Evolutionary conservation across 2,797 vertebrate genomes (phyloP), one percentile per base, ranked within the genome.

Genomic region (Sebastes hubbsi): DNA sequence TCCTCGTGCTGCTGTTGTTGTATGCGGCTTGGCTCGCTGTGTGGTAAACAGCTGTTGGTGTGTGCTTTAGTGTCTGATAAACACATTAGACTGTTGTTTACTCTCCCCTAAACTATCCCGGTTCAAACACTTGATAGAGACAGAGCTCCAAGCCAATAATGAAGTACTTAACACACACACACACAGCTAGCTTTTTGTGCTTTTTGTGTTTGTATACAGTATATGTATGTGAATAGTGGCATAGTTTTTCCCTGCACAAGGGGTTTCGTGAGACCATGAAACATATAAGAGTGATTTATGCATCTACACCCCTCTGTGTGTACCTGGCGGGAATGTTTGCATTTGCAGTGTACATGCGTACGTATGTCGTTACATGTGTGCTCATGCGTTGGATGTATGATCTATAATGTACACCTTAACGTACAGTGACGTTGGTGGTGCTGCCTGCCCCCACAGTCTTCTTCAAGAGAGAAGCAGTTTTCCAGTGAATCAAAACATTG

Each of bases 31-130:
- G 82, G 75, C 84, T 89, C 78, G 80, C 74, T 77, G 72, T 88
- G 83, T 36, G 80, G 84, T 93, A 93, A 92, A 92, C 91, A 94
- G 85, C 87, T 85, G 90, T 86, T 91, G 88, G 87, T 90, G 88
- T 85, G 80, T 52, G 80, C 84, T 90, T 77, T 87, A 87, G 83
- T 80, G 84, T 80, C 70, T 73, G 84, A 91, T 93, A 94, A 94
- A 94, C 94, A 94, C 87, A 90, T 91, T 88, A 91, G 91, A 90
- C 90, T 36, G 42, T 36, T 93, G 94, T 94, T 94, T 94, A 95
- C 79, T 67, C 78, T 87, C 52, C 54, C 42, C 73, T 86, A 91
- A 92, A 93, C 92, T 82, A 70, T 89, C 84, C 78, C 49, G n/a
- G 86, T 87, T 92, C 85, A 88, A 91, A 87, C 90, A 89, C 86